Percentiles rank a stretch among this genome's conserved stretches.
phyloP scores from a whole-genome alignment of 2,113 vertebrate genomes.

The Turdus rufiventris region DNA sequence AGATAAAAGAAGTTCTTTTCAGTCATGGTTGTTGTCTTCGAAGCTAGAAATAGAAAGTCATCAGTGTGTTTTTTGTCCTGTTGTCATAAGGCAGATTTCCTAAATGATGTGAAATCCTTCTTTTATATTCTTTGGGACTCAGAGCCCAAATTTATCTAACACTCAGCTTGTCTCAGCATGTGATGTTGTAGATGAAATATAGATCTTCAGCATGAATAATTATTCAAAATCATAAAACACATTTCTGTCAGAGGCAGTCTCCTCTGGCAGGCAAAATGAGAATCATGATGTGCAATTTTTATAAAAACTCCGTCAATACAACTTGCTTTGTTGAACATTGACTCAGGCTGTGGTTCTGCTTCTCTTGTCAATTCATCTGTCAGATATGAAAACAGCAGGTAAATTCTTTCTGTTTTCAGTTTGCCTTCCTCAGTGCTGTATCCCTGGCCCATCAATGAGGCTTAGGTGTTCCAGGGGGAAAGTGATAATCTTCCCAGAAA shows the following conservation, averaged over 20 bases:
- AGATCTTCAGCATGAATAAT: background rate
- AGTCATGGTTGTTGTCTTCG: background rate
- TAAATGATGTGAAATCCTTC: background rate
- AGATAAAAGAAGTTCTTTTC: background rate
- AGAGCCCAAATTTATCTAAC: background rate
- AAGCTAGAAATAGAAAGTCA: constrained; percentile 19
- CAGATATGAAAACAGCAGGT: background rate
- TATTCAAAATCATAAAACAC: background rate
- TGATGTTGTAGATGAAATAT: background rate
- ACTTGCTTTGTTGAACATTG: background rate
- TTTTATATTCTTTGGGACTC: background rate
- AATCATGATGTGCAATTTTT: background rate
- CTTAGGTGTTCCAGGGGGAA: background rate
- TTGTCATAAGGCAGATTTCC: background rate
- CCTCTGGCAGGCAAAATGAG: background rate
- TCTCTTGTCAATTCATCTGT: background rate
- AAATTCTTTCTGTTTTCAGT: background rate
- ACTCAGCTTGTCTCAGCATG: background rate
- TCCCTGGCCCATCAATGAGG: background rate
- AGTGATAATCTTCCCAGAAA: background rate
- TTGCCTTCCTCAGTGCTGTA: background rate
- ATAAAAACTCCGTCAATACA: background rate
- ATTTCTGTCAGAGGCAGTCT: background rate
- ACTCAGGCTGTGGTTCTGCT: background rate
- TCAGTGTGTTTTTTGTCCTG: background rate